These are phyloP conservation scores for Netelia virgata DNA, from an alignment of 2,888 invertebrate species.

Conservation along the genomic window DNA sequence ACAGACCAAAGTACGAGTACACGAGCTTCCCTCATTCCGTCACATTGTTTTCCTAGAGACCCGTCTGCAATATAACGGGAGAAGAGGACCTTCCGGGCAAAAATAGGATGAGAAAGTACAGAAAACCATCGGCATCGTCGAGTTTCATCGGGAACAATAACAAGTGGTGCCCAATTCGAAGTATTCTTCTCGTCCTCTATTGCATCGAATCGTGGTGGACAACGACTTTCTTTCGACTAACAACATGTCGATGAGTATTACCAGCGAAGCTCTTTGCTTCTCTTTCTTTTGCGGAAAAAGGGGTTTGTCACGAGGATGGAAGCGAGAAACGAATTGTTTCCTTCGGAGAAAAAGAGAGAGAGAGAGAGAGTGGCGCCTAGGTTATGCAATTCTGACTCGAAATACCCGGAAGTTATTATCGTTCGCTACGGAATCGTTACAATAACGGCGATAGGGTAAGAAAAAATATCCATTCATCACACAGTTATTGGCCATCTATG, in stretches of 20 bases:
- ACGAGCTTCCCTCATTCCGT: conserved; percentile 20
- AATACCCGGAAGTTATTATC: conserved; percentile 65
- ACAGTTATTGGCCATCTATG: conserved; percentile 23
- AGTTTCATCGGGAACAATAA: conserved; percentile 63
- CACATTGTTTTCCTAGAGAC: conserved; percentile 46
- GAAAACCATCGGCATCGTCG: conserved; percentile 15
- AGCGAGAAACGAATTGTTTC: conserved; percentile 62
- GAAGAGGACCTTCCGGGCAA: conserved; percentile 21
- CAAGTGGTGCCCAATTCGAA: conserved; percentile 59
- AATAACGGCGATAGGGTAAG: neutral
- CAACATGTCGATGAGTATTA: conserved; percentile 51
- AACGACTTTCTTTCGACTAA: conserved; percentile 56
- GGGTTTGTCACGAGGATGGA: conserved; percentile 56
- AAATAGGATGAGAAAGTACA: conserved; percentile 55
- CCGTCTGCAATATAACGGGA: conserved; percentile 2
- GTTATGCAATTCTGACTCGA: conserved; percentile 52
- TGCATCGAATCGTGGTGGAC: conserved; percentile 29
- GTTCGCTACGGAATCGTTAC: conserved; percentile 54
- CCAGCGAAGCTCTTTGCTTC: conserved; percentile 6
- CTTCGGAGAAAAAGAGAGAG: conserved; percentile 19
- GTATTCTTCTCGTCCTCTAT: conserved; percentile 13
- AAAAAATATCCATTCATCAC: neutral
- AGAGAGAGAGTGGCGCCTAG: conserved; percentile 28
- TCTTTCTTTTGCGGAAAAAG: neutral
- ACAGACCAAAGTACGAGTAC: conserved; percentile 13